Base-by-base conservation (phyloP, 2,113 vertebrate species). In the Pseudorectes ferrugineus region DNA sequence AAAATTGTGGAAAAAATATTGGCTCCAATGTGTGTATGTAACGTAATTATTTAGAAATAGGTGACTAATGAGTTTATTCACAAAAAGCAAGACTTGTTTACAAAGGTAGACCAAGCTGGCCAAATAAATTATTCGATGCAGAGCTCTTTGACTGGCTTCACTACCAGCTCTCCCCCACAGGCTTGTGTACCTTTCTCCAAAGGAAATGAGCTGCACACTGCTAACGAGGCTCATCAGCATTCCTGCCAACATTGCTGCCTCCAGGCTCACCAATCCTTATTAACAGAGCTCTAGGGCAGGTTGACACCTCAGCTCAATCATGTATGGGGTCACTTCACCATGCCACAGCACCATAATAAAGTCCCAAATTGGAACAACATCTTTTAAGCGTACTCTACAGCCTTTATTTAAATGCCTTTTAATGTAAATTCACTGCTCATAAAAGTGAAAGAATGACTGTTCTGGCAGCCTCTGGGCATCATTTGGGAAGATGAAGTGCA, bases 371-470 rank as follows among this genome's bases (percentile, higher is more conserved):
- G 57, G 88, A 94, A 83, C 71, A 95, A 89, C 89, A 92, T 94
- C 59, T 88, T 92, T 94, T 95, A 88, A 80, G 40, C 0, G 0
- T 51, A 71, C 40, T 90, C 81, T 70, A 57, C 61, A 92, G 51
- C 58, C 72, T 95, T 96, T 96, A 94, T 94, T 96, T 95, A 96
- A 95, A 88, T 71, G 63, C 24, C 55, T 90, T 94, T 92, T 93
- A 95, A 95, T 93, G 89, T 92, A 95, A 95, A 96, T 96, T 95
- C 85, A 62, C 67, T 67, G 85, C 58, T 96, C 75, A 67, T 89
- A 90, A 96, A 96, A 96, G 78, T 95, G 92, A 94, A 89, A 61
- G 88, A 94, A 83, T 80, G 75, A 94, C 71, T 96, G n/a, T 62
- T 92, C 85, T 93, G 85, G 90, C 72, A 92, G 92, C 93, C 85